phyloP scores from a whole-genome alignment of 2,113 vertebrate genomes.

The Aldabrachelys gigantea region DNA sequence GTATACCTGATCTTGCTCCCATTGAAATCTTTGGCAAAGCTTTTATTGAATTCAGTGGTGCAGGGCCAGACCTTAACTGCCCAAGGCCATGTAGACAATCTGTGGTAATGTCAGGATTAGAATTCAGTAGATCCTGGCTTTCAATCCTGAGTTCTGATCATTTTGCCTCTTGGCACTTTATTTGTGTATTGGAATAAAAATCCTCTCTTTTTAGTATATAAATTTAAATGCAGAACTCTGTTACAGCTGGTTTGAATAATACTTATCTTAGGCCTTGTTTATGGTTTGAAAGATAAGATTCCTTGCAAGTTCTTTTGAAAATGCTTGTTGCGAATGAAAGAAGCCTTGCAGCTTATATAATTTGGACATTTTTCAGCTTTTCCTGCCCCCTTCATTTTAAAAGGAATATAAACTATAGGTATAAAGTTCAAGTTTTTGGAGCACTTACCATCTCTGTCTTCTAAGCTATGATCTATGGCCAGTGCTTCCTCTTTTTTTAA shows the following conservation, averaged over 20 bases:
- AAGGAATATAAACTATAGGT: not conserved
- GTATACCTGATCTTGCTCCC: not conserved
- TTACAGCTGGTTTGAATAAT: conserved; percentile 29
- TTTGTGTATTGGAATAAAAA: not conserved
- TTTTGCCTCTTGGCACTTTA: conserved; percentile 7
- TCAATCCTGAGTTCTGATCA: not conserved
- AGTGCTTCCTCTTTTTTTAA: not conserved
- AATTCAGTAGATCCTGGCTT: not conserved
- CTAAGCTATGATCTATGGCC: not conserved
- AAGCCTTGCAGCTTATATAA: conserved; percentile 22
- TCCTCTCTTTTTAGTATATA: not conserved
- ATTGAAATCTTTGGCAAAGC: not conserved
- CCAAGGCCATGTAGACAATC: accelerated
- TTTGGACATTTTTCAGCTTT: conserved; percentile 22
- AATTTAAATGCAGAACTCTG: not conserved
- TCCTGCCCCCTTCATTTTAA: conserved; percentile 22
- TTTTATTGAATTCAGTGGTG: not conserved
- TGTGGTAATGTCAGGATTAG: not conserved
- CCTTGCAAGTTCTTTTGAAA: not conserved
- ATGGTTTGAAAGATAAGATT: conserved; percentile 13
- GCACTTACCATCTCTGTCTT: not conserved
- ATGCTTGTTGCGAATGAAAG: conserved; percentile 19
- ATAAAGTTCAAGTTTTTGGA: not conserved
- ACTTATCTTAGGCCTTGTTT: conserved; percentile 23
- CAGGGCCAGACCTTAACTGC: not conserved